These are phyloP conservation scores for Nannospalax galili DNA, from an alignment of 2,113 vertebrate genomes.

Conservation along the genomic window DNA sequence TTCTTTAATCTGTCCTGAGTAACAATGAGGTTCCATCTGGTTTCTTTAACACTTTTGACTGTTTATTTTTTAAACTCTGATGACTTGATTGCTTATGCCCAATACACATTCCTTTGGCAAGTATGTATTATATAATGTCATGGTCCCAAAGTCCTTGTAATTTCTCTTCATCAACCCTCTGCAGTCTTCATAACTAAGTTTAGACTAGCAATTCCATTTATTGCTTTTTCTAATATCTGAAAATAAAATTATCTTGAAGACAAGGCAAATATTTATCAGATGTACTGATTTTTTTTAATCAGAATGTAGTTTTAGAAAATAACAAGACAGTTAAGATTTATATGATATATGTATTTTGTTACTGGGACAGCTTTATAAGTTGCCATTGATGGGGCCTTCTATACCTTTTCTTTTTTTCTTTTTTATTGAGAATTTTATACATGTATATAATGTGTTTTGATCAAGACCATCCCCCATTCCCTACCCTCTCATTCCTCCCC, in stretches of 20 bases:
- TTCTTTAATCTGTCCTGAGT: neutral
- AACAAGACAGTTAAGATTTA: neutral
- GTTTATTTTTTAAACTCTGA: neutral
- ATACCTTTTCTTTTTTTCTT: neutral
- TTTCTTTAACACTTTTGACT: neutral
- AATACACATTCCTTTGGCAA: neutral
- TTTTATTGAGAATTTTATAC: neutral
- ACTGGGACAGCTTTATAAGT: neutral
- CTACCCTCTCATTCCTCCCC: neutral
- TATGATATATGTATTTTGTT: neutral
- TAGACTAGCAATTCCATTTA: neutral
- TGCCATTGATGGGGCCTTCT: neutral
- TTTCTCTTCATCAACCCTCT: neutral
- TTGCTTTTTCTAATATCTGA: slow-evolving; percentile 51
- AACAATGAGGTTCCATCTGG: neutral
- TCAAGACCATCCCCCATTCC: neutral
- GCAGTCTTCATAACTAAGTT: slow-evolving; percentile 12
- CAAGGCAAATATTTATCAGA: neutral
- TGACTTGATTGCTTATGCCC: neutral
- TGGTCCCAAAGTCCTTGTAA: neutral
- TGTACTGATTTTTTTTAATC: slow-evolving; percentile 24
- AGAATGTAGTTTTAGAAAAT: slow-evolving; percentile 15
- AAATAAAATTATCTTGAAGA: slow-evolving; percentile 33
- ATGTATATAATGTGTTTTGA: neutral
- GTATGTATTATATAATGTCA: neutral